Evolutionary conservation across 1,140 invertebrate species (phyloP).

Genomic region (Heterodera carotae): DNA sequence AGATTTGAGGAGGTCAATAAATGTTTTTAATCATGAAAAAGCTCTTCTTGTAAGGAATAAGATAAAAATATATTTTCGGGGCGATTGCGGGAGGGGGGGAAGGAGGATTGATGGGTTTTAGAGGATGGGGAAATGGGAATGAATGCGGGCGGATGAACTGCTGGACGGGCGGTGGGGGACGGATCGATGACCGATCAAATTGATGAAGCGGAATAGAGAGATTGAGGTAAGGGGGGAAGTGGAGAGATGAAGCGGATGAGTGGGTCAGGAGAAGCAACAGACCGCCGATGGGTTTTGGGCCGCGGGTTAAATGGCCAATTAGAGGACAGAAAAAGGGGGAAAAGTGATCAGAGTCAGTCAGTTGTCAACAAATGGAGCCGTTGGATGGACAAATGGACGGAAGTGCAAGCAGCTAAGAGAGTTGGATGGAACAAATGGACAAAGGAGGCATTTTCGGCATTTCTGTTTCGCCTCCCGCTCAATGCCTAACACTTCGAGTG

Average conservation of each 20-base stretch:
- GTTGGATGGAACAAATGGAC: too few species aligned
- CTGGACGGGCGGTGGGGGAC: too few species aligned
- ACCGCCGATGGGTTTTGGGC: background rate
- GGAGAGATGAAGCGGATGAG: background rate
- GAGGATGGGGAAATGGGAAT: background rate
- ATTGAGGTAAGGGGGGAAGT: background rate
- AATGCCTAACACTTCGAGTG: too few species aligned
- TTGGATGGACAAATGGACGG: too few species aligned
- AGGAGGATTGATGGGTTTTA: background rate
- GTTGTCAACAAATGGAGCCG: background rate
- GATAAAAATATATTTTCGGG: constrained; percentile 5
- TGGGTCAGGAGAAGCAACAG: background rate
- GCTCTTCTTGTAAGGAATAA: background rate
- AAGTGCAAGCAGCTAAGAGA: too few species aligned
- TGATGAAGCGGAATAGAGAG: background rate
- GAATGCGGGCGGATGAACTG: background rate
- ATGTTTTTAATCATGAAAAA: too few species aligned
- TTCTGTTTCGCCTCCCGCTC: too few species aligned
- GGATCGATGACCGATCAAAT: constrained; percentile 12
- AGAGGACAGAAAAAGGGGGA: background rate
- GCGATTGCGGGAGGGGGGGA: background rate
- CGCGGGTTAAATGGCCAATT: background rate
- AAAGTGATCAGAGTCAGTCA: background rate
- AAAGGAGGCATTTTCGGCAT: too few species aligned
- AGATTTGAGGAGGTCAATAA: too few species aligned